A percentile compares a stretch with the other conserved stretches of the same genome.
Evolutionary conservation across 1,140 invertebrate species (phyloP).

Genomic region (Drosophila watanabei): DNA sequence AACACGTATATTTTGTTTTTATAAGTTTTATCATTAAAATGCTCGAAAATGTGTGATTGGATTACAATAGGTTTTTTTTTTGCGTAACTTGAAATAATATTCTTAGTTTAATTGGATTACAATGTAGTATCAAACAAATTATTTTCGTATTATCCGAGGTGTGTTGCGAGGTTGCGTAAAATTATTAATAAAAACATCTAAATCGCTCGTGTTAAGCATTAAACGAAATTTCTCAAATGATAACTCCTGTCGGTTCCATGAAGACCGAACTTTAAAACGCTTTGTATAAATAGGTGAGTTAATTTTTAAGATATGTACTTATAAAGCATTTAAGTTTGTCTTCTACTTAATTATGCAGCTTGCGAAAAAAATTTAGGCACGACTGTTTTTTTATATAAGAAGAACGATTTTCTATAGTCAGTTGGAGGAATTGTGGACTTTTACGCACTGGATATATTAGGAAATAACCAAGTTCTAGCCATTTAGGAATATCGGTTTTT

Average conservation of each 20-base stretch:
- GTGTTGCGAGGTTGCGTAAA: neutral
- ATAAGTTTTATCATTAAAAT: constrained; percentile 36
- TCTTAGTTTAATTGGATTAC: neutral
- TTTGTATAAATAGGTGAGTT: constrained; percentile 56
- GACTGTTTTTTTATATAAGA: too few species aligned
- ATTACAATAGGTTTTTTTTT: constrained; percentile 14
- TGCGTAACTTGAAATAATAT: neutral
- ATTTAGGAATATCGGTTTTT: too few species aligned
- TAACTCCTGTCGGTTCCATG: neutral
- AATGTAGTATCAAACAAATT: neutral
- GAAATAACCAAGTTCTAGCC: too few species aligned
- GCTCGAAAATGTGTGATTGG: constrained; percentile 22
- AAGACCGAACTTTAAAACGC: constrained; percentile 26
- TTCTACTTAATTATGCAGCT: constrained; percentile 61
- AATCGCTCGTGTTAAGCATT: neutral
- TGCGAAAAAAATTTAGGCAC: too few species aligned
- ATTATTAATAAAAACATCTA: neutral
- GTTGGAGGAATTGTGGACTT: too few species aligned
- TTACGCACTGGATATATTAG: too few species aligned
- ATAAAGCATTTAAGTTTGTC: constrained; percentile 70
- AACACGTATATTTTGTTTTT: constrained; percentile 13
- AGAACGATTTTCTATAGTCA: too few species aligned
- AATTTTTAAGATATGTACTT: constrained; percentile 69
- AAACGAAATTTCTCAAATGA: neutral
- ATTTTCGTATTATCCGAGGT: constrained; percentile 4